Base-by-base conservation (phyloP, 2,113 vertebrate genomes). In the Hippolais icterina region DNA sequence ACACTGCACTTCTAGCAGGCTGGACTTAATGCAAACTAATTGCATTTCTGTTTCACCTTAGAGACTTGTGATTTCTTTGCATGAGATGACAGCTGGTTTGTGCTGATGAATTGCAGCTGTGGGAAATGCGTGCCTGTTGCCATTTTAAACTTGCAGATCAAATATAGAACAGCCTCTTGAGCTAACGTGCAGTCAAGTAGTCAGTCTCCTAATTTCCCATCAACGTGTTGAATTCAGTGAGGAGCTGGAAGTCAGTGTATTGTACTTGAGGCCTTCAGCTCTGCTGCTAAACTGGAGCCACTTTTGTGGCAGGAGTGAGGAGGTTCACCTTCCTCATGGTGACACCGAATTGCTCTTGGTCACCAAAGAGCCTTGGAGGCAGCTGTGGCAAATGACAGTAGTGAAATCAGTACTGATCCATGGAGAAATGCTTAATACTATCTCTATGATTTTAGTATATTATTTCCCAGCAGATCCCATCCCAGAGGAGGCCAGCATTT, bases 1-100 rank as follows among this genome's bases (percentile, higher is more conserved):
- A 72, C 1, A 12, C 84, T 89, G 93, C 89, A 47, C 91, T 94
- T 92, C 49, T 82, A 91, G 83, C 65, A 87, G 89, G 83, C 92
- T 94, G 95, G 92, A 92, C 94, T 91, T 96, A 94, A 94, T 93
- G 95, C 90, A 93, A 94, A 91, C 91, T 96, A 96, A 95, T 97
- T 97, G 92, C 86, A 93, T 89, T 96, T 96, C 81, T 93, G 77
- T 91, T 95, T 96, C 93, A 95, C 93, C 95, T 94, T 93, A 64
- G 94, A 96, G 96, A 96, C 64, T 95, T 89, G 49, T 84, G 84
- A 91, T 96, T 96, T 96, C 94, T 92, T 91, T 91, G 94, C 92
- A 78, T 87, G 92, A 95, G 93, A 84, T 94, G 96, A 94, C 95
- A 96, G 95, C 96, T 96, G 96, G 47, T 97, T 94, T 90, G 92